A percentile compares a stretch with the other conserved stretches of the same genome.
Evolutionary conservation across 2,797 vertebrate genomes (phyloP).

Genomic region (Sitta carolinensis): DNA sequence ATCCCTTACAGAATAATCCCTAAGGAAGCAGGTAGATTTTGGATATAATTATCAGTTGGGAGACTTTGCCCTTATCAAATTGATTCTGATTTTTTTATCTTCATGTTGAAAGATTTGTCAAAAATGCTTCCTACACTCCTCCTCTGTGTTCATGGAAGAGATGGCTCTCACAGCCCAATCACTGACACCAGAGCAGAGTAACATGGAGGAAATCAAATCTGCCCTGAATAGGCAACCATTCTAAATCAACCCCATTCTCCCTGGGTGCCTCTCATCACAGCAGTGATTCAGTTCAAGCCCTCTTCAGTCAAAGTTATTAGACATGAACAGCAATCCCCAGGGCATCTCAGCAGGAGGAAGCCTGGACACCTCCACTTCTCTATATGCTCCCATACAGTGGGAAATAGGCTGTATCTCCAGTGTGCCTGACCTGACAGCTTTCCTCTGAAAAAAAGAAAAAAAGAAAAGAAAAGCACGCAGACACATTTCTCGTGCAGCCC

Average conservation of each 20-base stretch:
- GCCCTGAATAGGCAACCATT: not conserved
- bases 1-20: not conserved
- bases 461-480: not conserved
- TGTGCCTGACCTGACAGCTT: not conserved
- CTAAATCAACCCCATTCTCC: not conserved
- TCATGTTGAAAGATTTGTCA: not conserved
- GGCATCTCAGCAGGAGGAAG: not conserved
- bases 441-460: not conserved
- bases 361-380: not conserved
- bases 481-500: not conserved
- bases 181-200: not conserved
- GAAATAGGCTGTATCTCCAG: not conserved
- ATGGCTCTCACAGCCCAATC: not conserved
- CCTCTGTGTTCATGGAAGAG: not conserved
- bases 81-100: not conserved
- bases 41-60: not conserved
- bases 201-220: not conserved
- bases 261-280: not conserved
- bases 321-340: not conserved
- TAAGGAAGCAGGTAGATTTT: not conserved
- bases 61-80: not conserved
- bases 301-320: not conserved
- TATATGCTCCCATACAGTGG: not conserved
- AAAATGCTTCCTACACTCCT: not conserved
- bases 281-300: not conserved